phyloP scores from a whole-genome alignment of 2,888 invertebrate species.

The Erebia epiphron region DNA sequence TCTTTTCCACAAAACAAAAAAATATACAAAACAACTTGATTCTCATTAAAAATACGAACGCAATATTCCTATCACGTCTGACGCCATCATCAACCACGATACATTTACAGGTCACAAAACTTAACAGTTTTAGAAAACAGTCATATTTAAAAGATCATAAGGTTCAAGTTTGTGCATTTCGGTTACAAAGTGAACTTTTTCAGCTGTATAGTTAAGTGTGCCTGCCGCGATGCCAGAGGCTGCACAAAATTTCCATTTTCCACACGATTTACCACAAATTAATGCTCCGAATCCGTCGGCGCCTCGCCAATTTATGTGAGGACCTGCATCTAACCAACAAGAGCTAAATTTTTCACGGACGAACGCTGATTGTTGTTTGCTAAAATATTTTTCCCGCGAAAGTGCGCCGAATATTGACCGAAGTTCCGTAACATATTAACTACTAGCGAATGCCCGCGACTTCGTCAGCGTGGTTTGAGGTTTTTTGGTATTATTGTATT shows the following conservation, averaged over 20 bases:
- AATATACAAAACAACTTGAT: slow-evolving; percentile 35
- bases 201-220: slow-evolving; percentile 52
- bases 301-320: slow-evolving; percentile 73
- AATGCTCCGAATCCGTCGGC: slow-evolving; percentile 76
- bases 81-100: slow-evolving; percentile 44
- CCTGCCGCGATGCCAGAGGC: slow-evolving; percentile 62
- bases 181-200: slow-evolving; percentile 27
- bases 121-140: slow-evolving; percentile 33
- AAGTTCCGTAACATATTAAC: not conserved
- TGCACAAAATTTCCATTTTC: slow-evolving; percentile 83
- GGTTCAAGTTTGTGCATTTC: slow-evolving; percentile 41
- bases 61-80: slow-evolving; percentile 69
- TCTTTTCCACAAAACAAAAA: slow-evolving; percentile 7
- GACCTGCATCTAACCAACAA: slow-evolving; percentile 71
- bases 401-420: slow-evolving; percentile 1
- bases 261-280: slow-evolving; percentile 80
- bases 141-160: slow-evolving; percentile 43
- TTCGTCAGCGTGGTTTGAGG: too few relatives aligned
- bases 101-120: slow-evolving; percentile 36
- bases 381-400: slow-evolving; percentile 30
- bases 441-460: too few relatives aligned
- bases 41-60: slow-evolving; percentile 58
- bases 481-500: too few relatives aligned
- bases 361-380: slow-evolving; percentile 55
- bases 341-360: slow-evolving; percentile 57